Evolutionary conservation across 2,888 invertebrate species (phyloP), one percentile per base, ranked within the genome.

Genomic region (Tanypteryx hageni): DNA sequence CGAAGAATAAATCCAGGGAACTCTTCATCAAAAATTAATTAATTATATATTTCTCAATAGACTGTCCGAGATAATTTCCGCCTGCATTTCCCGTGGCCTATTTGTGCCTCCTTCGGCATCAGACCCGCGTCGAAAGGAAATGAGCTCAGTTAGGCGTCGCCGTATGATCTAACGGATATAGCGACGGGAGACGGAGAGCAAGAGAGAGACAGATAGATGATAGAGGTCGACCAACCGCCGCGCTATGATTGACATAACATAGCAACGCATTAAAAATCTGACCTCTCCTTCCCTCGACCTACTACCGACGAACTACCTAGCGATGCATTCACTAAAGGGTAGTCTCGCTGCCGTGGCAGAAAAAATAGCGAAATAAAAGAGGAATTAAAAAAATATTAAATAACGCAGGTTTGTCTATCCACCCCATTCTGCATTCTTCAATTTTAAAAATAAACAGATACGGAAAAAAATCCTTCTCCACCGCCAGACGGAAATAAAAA

Each of bases 401-500:
- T 22, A 76, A 76, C 76, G 22, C 22, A 76, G 76, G n/a, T 27
- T 10, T 68, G 22, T 76, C 22, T 27, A 76, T 76, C 27, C 11
- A 44, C 44, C 27, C 22, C 76, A 27, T 0, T 22, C 76, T 10
- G 16, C 76, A 44, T 44, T 76, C 27, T 76, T 22, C 76, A 27
- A 27, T 76, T 27, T 27, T 7, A 27, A 10, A 76, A 76, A 76
- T 76, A 18, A 76, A 18, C 11, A 27, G 11, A 76, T 27, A 76
- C n/a, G 27, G 13, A 76, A 76, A 76, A 76, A 76, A 76, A 22
- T 22, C 76, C 76, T 10, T 1, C 27, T 76, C 76, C 13, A 13
- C 11, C 22, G 76, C 11, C 76, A 76, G 76, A 76, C 76, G 76
- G 18, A 76, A 76, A 76, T 76, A 76, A 76, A 76, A 76, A 76